These are phyloP conservation scores for Drosophila rufa DNA, from an alignment of 1,140 invertebrate species.

Conservation along the genomic window DNA sequence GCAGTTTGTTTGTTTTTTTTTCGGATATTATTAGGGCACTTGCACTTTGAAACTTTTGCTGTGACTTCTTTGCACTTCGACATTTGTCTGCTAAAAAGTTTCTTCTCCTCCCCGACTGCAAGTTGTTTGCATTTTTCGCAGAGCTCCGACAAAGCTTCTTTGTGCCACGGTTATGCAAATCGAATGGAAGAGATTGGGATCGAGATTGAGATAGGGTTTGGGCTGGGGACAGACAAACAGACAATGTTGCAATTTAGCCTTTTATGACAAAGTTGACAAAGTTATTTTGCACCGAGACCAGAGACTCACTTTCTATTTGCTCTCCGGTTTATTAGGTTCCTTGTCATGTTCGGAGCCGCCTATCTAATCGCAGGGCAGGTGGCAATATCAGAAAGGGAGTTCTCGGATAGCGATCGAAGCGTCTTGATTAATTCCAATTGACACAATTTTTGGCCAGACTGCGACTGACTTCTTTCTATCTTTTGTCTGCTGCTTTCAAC, in stretches of 20 bases:
- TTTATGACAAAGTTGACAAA: slow-evolving; percentile 47
- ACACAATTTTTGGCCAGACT: slow-evolving; percentile 38
- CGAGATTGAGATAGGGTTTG: slow-evolving; percentile 10
- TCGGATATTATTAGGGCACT: slow-evolving; percentile 34
- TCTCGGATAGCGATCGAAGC: slow-evolving; percentile 25
- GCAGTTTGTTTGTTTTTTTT: slow-evolving; percentile 22
- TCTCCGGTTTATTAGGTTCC: slow-evolving; percentile 1
- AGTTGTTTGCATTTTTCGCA: slow-evolving; percentile 30
- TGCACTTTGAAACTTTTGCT: slow-evolving; percentile 37
- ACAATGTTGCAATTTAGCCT: slow-evolving; percentile 40
- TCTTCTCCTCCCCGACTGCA: neutral
- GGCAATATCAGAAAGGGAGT: slow-evolving; percentile 17
- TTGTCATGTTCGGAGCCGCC: slow-evolving; percentile 31
- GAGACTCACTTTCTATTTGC: slow-evolving; percentile 42
- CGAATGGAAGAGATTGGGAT: slow-evolving; percentile 41
- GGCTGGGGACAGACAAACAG: neutral
- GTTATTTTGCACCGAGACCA: slow-evolving; percentile 18
- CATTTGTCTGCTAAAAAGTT: slow-evolving; percentile 42
- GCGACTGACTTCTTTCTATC: neutral
- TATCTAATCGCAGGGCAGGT: slow-evolving; percentile 50
- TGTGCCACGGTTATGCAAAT: slow-evolving; percentile 47
- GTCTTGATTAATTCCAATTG: slow-evolving; percentile 55
- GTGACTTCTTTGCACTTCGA: slow-evolving; percentile 38
- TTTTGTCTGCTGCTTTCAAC: neutral
- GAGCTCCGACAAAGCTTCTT: slow-evolving; percentile 21